Evolutionary conservation across 2,888 invertebrate genomes (phyloP).

Genomic region (Pyralis farinalis): DNA sequence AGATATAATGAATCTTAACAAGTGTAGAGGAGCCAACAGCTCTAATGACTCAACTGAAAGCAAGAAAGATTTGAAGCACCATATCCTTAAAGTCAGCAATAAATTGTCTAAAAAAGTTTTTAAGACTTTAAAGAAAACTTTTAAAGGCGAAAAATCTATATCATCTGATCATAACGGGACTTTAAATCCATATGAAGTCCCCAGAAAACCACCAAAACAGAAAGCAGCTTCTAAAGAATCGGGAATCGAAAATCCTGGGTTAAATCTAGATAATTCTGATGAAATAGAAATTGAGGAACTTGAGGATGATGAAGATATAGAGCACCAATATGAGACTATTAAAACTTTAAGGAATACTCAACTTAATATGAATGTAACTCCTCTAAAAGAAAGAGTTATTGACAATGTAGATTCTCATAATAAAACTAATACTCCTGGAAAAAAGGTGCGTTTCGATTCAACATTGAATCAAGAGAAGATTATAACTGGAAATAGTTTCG

Average conservation of each 20-base stretch:
- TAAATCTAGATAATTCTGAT: slow-evolving; percentile 68
- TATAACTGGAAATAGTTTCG: slow-evolving; percentile 74
- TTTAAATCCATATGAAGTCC: slow-evolving; percentile 72
- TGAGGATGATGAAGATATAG: slow-evolving; percentile 40
- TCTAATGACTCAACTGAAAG: slow-evolving; percentile 60
- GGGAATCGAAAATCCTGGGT: slow-evolving; percentile 68
- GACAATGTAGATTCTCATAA: slow-evolving; percentile 55
- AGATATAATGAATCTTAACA: slow-evolving; percentile 71
- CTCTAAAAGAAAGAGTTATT: slow-evolving; percentile 46
- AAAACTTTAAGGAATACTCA: slow-evolving; percentile 66
- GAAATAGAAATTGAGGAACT: slow-evolving; percentile 68
- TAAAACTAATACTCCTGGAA: slow-evolving; percentile 57
- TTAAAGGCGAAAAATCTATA: slow-evolving; percentile 56
- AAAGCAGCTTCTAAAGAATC: slow-evolving; percentile 48
- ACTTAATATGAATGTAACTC: slow-evolving; percentile 68
- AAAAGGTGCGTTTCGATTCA: slow-evolving; percentile 73
- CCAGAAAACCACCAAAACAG: slow-evolving; percentile 54
- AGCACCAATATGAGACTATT: slow-evolving; percentile 68
- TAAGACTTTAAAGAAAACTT: slow-evolving; percentile 66
- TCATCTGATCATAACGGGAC: slow-evolving; percentile 38
- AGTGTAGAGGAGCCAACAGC: slow-evolving; percentile 36
- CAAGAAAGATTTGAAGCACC: slow-evolving; percentile 54
- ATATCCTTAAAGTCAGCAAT: slow-evolving; percentile 61
- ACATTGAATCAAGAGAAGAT: slow-evolving; percentile 71
- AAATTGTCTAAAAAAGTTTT: slow-evolving; percentile 68